Evolutionary conservation across 1,140 invertebrate genomes (phyloP).

Genomic region (Limonius californicus): DNA sequence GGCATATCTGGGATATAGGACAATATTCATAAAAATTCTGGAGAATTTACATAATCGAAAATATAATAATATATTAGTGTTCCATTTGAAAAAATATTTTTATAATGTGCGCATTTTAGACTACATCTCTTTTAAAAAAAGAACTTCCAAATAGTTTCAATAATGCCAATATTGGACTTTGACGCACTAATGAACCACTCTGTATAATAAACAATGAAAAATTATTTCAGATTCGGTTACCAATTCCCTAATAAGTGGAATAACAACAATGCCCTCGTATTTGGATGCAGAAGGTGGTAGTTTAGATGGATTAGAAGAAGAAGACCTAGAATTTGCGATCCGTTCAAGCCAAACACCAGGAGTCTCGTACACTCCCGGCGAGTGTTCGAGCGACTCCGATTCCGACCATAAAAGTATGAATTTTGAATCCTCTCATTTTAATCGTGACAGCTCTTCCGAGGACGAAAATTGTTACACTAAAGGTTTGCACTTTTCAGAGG

Average conservation of each 20-base stretch:
- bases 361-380: slow-evolving; percentile 25
- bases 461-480: slow-evolving; percentile 31
- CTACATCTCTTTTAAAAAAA: too few relatives aligned
- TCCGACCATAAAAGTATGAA: slow-evolving; percentile 34
- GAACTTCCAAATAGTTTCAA: too few relatives aligned
- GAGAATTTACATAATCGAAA: too few relatives aligned
- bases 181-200: too few relatives aligned
- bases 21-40: too few relatives aligned
- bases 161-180: too few relatives aligned
- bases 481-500: slow-evolving; percentile 27
- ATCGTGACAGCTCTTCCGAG: slow-evolving; percentile 34
- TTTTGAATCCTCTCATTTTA: slow-evolving; percentile 38
- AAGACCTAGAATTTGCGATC: slow-evolving; percentile 29
- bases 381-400: slow-evolving; percentile 39
- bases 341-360: neutral
- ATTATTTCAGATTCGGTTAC: slow-evolving; percentile 38
- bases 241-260: slow-evolving; percentile 35
- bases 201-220: too few relatives aligned
- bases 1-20: too few relatives aligned
- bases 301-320: slow-evolving; percentile 34
- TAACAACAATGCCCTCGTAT: slow-evolving; percentile 39
- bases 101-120: too few relatives aligned
- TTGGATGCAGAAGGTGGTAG: slow-evolving; percentile 33
- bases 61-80: too few relatives aligned
- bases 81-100: too few relatives aligned